phyloP scores from a whole-genome alignment of 2,888 invertebrate genomes.

The Agonopterix heracliana region DNA sequence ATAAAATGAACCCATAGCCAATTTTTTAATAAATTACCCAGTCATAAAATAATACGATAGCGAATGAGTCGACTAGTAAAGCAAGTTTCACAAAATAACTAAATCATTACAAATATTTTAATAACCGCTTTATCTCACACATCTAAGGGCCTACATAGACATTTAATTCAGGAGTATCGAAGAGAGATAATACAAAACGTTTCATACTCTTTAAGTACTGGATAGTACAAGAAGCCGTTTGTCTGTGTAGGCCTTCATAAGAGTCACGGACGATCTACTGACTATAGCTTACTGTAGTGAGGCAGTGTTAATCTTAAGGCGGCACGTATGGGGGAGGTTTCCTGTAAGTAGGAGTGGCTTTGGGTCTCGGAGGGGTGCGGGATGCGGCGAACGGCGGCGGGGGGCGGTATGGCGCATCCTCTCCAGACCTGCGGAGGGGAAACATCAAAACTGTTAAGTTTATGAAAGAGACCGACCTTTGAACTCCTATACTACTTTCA shows the following conservation, averaged over 20 bases:
- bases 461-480: no score
- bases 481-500: no score
- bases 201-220: no score
- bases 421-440: constrained; percentile 28
- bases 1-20: constrained; percentile 3
- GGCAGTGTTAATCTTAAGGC: constrained; percentile 80
- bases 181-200: no score
- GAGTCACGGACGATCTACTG: no score
- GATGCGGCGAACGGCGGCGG: constrained; percentile 89
- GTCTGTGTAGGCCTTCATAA: no score
- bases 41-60: not conserved
- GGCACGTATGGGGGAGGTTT: constrained; percentile 98
- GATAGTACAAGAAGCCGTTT: no score
- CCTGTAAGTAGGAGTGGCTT: constrained; percentile 92
- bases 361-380: constrained; percentile 87
- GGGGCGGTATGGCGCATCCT: constrained; percentile 89
- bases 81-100: not conserved
- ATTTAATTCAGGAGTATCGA: not conserved
- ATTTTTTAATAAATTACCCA: constrained; percentile 4
- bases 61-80: constrained; percentile 9
- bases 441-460: not conserved
- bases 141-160: not conserved
- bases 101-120: constrained; percentile 1
- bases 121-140: not conserved
- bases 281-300: constrained; percentile 1